These are phyloP conservation scores for Musca domestica DNA, from an alignment of 1,140 invertebrate species.

Conservation along the genomic window DNA sequence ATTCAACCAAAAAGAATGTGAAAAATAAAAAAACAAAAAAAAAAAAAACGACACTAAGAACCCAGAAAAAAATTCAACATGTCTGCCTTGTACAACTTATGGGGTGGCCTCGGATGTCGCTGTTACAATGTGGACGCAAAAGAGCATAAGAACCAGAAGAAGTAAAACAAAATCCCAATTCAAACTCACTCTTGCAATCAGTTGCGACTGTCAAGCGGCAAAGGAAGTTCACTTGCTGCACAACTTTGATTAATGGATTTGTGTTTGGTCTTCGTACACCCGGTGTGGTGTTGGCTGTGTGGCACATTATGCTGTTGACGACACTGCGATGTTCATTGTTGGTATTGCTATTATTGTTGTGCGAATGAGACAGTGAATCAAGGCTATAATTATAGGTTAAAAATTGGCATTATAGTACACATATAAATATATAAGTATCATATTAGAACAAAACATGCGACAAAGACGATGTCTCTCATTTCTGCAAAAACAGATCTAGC, in stretches of 20 bases:
- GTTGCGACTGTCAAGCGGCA: slow-evolving; percentile 53
- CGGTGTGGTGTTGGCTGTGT: slow-evolving; percentile 23
- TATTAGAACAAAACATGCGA: too few species aligned
- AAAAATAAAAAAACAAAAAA: neutral
- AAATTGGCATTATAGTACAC: too few species aligned
- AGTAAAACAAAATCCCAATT: slow-evolving; percentile 24
- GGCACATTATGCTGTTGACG: slow-evolving; percentile 39
- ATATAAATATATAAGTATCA: too few species aligned
- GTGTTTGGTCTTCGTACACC: too few species aligned
- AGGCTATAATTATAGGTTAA: too few species aligned
- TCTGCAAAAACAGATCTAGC: too few species aligned
- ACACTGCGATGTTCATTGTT: neutral
- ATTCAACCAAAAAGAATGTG: slow-evolving; percentile 1
- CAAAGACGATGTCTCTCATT: too few species aligned
- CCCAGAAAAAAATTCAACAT: slow-evolving; percentile 4
- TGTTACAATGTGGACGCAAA: slow-evolving; percentile 3
- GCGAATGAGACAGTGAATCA: too few species aligned
- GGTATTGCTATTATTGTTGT: neutral
- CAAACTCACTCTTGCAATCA: slow-evolving; percentile 42
- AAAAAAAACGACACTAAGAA: neutral
- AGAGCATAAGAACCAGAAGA: neutral
- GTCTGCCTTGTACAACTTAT: slow-evolving; percentile 19
- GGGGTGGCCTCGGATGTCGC: slow-evolving; percentile 19
- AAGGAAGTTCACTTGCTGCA: slow-evolving; percentile 52
- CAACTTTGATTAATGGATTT: slow-evolving; percentile 52